A percentile compares a stretch with the other conserved stretches of the same genome.
phyloP scores from a whole-genome alignment of 2,888 invertebrate genomes.

The Sarcophaga rosellei region DNA sequence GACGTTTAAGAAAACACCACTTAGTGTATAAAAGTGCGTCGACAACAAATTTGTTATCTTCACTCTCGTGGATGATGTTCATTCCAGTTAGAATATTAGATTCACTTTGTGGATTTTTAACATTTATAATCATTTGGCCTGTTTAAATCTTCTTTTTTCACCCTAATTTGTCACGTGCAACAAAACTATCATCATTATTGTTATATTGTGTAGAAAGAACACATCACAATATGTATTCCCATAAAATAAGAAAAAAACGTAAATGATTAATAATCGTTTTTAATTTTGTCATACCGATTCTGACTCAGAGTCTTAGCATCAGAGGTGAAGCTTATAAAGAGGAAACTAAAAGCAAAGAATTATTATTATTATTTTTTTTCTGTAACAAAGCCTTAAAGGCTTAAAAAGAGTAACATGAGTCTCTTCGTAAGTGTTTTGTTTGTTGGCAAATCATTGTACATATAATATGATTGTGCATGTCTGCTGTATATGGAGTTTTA shows the following conservation, averaged over 20 bases:
- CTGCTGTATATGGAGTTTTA: slow-evolving; percentile 15
- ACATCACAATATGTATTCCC: not conserved
- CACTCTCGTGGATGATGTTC: not conserved
- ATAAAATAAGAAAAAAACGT: slow-evolving; percentile 22
- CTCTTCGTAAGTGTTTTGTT: slow-evolving; percentile 18
- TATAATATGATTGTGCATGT: slow-evolving; percentile 8
- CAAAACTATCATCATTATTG: slow-evolving; percentile 38
- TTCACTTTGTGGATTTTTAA: slow-evolving; percentile 1
- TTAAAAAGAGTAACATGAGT: slow-evolving; percentile 52
- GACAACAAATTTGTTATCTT: not conserved
- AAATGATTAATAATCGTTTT: slow-evolving; percentile 51
- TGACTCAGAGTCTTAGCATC: slow-evolving; percentile 22
- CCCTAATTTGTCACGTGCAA: slow-evolving; percentile 55
- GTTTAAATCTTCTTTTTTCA: slow-evolving; percentile 1
- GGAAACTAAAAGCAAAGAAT: slow-evolving; percentile 40
- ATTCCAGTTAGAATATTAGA: too few species aligned
- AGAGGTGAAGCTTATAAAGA: not conserved
- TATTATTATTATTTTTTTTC: not conserved
- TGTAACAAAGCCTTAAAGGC: slow-evolving; percentile 32
- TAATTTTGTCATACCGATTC: not conserved
- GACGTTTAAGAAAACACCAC: slow-evolving; percentile 35
- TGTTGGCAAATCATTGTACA: slow-evolving; percentile 9
- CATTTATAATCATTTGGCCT: not conserved
- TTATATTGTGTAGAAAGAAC: not conserved
- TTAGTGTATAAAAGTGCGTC: slow-evolving; percentile 33